phyloP scores from a whole-genome alignment of 2,797 vertebrate species.

The Acestrorhynchus altus region DNA sequence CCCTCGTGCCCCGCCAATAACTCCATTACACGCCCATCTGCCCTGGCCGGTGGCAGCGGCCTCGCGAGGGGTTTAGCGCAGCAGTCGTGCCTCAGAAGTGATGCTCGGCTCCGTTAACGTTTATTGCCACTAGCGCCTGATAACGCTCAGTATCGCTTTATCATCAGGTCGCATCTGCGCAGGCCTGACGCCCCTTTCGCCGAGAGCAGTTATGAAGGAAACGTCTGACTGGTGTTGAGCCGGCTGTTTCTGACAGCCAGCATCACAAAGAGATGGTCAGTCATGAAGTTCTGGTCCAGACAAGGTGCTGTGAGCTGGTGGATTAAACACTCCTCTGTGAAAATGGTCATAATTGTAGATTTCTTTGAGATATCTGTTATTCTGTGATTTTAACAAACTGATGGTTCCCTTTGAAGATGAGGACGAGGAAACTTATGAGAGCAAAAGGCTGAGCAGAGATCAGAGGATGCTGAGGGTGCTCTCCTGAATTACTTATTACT shows the following conservation, averaged over 20 bases:
- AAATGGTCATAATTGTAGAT: too few relatives aligned
- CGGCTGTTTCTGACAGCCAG: slow-evolving; percentile 7
- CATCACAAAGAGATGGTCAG: neutral
- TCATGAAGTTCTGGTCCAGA: slow-evolving; percentile 57
- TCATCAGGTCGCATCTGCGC: slow-evolving; percentile 48
- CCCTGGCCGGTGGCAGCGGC: slow-evolving; percentile 39
- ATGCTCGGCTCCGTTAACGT: slow-evolving; percentile 36
- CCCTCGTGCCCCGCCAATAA: slow-evolving; percentile 63
- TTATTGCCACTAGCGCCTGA: slow-evolving; percentile 67
- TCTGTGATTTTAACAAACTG: too few relatives aligned
- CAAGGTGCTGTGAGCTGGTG: slow-evolving; percentile 16
- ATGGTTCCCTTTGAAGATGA: too few relatives aligned
- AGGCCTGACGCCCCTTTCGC: slow-evolving; percentile 21
- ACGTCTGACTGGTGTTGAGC: neutral
- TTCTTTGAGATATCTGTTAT: too few relatives aligned
- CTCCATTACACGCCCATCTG: slow-evolving; percentile 67
- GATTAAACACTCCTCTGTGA: neutral
- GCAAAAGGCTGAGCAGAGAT: too few relatives aligned
- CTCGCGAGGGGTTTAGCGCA: slow-evolving; percentile 61
- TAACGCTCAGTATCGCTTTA: slow-evolving; percentile 57
- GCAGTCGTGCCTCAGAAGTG: slow-evolving; percentile 28
- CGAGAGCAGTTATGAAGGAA: neutral
- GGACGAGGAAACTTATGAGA: too few relatives aligned
- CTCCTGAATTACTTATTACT: too few relatives aligned
- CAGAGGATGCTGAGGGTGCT: too few relatives aligned